Evolutionary conservation across 2,113 vertebrate species (phyloP).

Genomic region (Progne subis): DNA sequence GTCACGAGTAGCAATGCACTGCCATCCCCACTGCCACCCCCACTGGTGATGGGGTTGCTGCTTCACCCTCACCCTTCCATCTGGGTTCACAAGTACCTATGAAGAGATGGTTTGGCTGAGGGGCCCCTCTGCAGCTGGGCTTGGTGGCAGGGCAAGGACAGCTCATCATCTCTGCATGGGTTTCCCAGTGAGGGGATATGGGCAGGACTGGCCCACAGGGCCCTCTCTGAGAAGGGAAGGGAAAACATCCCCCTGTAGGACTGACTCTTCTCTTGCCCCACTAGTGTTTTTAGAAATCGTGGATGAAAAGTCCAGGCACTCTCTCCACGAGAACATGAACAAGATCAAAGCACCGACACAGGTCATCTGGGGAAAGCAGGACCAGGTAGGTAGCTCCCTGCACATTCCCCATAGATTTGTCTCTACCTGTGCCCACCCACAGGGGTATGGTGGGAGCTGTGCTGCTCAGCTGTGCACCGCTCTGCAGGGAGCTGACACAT

Average conservation of each 20-base stretch:
- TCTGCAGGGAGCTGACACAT: fast-evolving
- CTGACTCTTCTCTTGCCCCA: constrained; percentile 21
- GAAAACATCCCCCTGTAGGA: neutral
- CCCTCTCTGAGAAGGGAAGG: neutral
- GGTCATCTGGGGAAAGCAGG: constrained; percentile 94
- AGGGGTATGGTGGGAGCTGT: fast-evolving
- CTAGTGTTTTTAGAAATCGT: constrained; percentile 87
- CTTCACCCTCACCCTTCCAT: neutral
- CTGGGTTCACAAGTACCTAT: neutral
- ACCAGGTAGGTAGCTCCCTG: constrained; percentile 79
- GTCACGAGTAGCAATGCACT: neutral
- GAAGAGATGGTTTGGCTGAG: neutral
- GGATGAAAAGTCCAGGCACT: constrained; percentile 82
- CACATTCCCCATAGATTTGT: neutral
- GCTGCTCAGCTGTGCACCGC: neutral
- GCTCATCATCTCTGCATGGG: neutral
- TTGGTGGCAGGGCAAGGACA: neutral
- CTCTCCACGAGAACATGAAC: constrained; percentile 84
- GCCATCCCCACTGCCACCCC: neutral
- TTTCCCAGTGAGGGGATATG: neutral
- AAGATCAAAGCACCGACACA: constrained; percentile 86
- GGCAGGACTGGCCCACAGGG: neutral
- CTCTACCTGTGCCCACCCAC: fast-evolving
- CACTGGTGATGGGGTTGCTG: fast-evolving
- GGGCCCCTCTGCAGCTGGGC: neutral